Evolutionary conservation across 2,888 invertebrate genomes (phyloP).

Genomic region (Clunio marinus): DNA sequence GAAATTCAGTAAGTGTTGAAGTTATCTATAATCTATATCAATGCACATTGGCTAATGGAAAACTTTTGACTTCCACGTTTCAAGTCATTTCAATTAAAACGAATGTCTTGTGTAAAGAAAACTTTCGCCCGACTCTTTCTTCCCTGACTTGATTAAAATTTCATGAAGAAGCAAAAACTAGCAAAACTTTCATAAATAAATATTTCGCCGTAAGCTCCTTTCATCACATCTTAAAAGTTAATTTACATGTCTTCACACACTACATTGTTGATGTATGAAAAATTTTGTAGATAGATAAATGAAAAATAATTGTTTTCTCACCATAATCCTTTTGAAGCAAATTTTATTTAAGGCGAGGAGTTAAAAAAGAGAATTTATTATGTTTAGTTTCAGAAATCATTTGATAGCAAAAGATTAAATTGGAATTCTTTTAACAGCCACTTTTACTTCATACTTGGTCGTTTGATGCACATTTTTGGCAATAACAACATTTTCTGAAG

Average conservation of each 20-base stretch:
- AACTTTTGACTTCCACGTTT: conserved; percentile 26
- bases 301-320: not conserved
- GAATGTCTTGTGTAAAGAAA: too few species aligned
- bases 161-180: not conserved
- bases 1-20: conserved; percentile 24
- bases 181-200: conserved; percentile 33
- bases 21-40: conserved; percentile 16
- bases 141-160: conserved; percentile 6
- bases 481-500: too few species aligned
- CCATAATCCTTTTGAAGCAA: not conserved
- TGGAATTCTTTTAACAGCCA: too few species aligned
- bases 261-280: not conserved
- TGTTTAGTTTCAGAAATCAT: too few species aligned
- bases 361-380: too few species aligned
- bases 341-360: too few species aligned
- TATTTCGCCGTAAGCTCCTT: conserved; percentile 34
- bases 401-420: too few species aligned
- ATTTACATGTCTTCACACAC: conserved; percentile 18
- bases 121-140: too few species aligned
- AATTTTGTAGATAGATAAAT: not conserved
- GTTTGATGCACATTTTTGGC: too few species aligned
- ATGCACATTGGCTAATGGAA: not conserved
- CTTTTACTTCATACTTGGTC: too few species aligned
- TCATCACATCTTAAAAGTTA: conserved; percentile 25
- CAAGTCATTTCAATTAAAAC: conserved; percentile 17